These are phyloP conservation scores for Cloeon dipterum DNA, from an alignment of 2,888 invertebrate species.

Conservation along the genomic window DNA sequence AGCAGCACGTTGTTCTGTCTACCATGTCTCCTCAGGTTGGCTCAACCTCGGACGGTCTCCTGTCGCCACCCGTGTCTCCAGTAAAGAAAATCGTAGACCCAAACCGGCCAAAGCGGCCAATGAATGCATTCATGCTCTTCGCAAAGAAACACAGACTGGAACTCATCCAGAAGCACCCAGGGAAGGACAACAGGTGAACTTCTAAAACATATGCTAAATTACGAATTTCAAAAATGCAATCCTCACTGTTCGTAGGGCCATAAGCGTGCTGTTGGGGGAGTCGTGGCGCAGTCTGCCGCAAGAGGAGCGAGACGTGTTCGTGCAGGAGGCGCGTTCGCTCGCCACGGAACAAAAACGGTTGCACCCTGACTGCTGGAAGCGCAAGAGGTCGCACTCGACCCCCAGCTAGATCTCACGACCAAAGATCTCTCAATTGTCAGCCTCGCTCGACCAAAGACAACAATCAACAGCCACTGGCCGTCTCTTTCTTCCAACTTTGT, in stretches of 20 bases:
- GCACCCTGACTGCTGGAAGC: constrained; percentile 26
- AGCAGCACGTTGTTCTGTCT: constrained; percentile 5
- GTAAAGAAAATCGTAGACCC: constrained; percentile 9
- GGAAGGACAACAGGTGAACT: constrained; percentile 24
- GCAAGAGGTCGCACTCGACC: constrained; percentile 18
- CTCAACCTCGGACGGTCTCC: constrained; percentile 9
- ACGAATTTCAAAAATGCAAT: too few species aligned
- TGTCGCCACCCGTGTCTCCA: constrained; percentile 13
- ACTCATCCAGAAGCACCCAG: constrained; percentile 22
- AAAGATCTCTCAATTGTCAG: too few species aligned
- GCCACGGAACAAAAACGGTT: constrained; percentile 22
- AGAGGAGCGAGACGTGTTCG: constrained; percentile 17
- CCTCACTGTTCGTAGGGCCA: too few species aligned
- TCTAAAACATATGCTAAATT: too few species aligned
- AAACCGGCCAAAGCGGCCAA: constrained; percentile 21
- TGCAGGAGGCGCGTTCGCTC: constrained; percentile 18
- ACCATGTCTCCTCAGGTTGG: constrained; percentile 3
- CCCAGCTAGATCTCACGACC: too few species aligned
- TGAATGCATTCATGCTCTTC: constrained; percentile 28
- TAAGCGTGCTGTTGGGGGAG: constrained; percentile 23
- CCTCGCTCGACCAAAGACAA: too few species aligned
- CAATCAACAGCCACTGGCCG: too few species aligned
- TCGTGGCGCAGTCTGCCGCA: constrained; percentile 20
- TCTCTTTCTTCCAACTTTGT: too few species aligned
- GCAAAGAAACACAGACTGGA: constrained; percentile 22